Conservation (phyloP, 2,113 vertebrate species). For the Catagonus wagneri region DNA sequence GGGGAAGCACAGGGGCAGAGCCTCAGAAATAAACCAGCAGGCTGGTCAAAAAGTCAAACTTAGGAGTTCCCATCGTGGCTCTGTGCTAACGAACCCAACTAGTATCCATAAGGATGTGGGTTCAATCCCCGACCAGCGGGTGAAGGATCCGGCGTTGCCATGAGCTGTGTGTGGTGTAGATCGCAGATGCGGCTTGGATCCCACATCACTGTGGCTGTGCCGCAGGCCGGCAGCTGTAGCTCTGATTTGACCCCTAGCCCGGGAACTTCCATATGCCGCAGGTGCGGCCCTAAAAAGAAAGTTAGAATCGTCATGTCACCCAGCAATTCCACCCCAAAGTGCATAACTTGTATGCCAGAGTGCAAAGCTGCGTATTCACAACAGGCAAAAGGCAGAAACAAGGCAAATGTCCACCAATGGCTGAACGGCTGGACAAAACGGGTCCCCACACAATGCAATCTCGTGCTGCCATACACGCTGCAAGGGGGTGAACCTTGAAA, state of each 20-base stretch:
- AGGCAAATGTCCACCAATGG: accelerated
- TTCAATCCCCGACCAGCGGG: too few species aligned
- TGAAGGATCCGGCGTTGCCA: too few species aligned
- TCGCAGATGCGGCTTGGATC: too few species aligned
- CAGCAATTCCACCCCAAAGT: background rate
- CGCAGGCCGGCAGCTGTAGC: too few species aligned
- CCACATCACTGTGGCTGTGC: too few species aligned
- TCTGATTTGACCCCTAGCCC: too few species aligned
- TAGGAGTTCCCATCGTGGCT: too few species aligned
- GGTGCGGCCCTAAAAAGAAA: too few species aligned
- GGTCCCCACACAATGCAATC: accelerated
- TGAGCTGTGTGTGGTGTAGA: too few species aligned
- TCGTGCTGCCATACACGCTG: accelerated
- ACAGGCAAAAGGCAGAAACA: accelerated
- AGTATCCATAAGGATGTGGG: too few species aligned
- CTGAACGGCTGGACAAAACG: accelerated
- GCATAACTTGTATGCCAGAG: accelerated
- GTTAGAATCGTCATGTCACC: accelerated
- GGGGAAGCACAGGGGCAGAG: background rate
- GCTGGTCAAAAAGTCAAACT: background rate
- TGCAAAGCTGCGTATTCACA: accelerated
- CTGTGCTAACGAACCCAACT: too few species aligned
- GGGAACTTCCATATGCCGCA: too few species aligned
- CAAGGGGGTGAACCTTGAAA: accelerated
- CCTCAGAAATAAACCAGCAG: background rate